A percentile compares a stretch with the other conserved stretches of the same genome.
Conservation (phyloP, 2,113 vertebrate genomes). For the Coreoperca whiteheadi region DNA sequence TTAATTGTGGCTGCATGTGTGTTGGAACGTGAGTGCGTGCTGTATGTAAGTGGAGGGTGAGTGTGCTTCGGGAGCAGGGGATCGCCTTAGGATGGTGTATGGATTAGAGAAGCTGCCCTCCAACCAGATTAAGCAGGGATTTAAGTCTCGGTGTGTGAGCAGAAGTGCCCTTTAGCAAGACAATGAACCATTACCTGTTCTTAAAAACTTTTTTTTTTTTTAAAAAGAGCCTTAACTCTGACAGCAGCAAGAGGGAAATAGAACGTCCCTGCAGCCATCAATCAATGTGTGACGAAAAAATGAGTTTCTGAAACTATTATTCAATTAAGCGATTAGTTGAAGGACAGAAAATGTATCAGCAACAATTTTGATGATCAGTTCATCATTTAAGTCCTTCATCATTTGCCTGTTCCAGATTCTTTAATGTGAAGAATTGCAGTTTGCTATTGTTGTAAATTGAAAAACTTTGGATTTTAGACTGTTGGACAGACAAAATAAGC, state of each 20-base stretch:
- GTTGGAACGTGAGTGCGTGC: slow-evolving; percentile 48
- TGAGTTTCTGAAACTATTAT: slow-evolving; percentile 12
- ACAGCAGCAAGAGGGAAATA: slow-evolving; percentile 20
- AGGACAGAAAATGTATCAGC: slow-evolving; percentile 18
- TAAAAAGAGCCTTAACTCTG: slow-evolving; percentile 7
- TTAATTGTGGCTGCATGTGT: slow-evolving; percentile 78
- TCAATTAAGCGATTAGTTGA: slow-evolving; percentile 30
- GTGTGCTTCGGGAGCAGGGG: slow-evolving; percentile 5
- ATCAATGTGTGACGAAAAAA: slow-evolving; percentile 30
- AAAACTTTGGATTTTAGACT: not conserved
- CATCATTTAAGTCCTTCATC: slow-evolving; percentile 10
- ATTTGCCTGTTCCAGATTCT: not conserved
- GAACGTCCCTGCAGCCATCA: slow-evolving; percentile 30
- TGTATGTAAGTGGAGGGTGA: slow-evolving; percentile 40
- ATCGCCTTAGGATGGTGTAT: slow-evolving; percentile 46
- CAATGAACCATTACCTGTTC: slow-evolving; percentile 44
- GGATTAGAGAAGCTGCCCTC: slow-evolving; percentile 55
- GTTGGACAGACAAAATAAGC: not conserved
- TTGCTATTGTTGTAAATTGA: not conserved
- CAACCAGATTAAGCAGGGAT: slow-evolving; percentile 25
- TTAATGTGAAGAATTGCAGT: not conserved
- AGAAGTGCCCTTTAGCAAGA: slow-evolving; percentile 58
- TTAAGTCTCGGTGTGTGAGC: slow-evolving; percentile 27
- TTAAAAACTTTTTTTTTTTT: too few relatives aligned
- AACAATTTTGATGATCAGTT: not conserved